Conservation (phyloP, 1,140 invertebrate genomes). For the Bactericera cockerelli region DNA sequence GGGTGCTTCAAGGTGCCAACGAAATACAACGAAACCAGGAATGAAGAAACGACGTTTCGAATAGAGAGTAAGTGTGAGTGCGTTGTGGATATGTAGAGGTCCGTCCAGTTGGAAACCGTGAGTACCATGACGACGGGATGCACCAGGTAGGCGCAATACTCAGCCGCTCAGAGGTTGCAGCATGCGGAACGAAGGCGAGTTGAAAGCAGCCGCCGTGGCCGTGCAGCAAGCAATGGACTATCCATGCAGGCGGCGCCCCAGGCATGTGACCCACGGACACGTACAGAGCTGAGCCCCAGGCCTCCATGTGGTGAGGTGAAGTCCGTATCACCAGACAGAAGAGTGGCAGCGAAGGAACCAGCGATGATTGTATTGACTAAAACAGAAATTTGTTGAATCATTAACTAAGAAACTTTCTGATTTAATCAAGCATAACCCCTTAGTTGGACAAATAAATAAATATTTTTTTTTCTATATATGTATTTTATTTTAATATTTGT, state of each 20-base stretch:
- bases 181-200: constrained; percentile 56
- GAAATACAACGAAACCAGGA: constrained; percentile 55
- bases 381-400: constrained; percentile 23
- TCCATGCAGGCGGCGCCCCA: constrained; percentile 55
- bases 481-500: too few species aligned
- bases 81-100: constrained; percentile 54
- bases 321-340: constrained; percentile 54
- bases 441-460: too few species aligned
- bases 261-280: constrained; percentile 43
- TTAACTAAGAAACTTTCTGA: constrained; percentile 3
- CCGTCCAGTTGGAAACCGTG: constrained; percentile 60
- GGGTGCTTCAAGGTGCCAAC: constrained; percentile 63
- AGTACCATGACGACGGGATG: constrained; percentile 73
- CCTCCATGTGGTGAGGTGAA: constrained; percentile 47
- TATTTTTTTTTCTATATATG: too few species aligned
- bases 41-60: constrained; percentile 62
- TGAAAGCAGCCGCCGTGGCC: constrained; percentile 45
- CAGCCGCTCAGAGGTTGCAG: constrained; percentile 72
- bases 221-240: constrained; percentile 60
- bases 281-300: constrained; percentile 37
- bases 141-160: constrained; percentile 83
- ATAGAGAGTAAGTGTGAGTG: constrained; percentile 55
- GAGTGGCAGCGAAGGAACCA: constrained; percentile 20
- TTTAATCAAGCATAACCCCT: background rate
- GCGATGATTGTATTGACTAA: constrained; percentile 22